phyloP scores from a whole-genome alignment of 2,888 invertebrate species.

The Urechis unicinctus region DNA sequence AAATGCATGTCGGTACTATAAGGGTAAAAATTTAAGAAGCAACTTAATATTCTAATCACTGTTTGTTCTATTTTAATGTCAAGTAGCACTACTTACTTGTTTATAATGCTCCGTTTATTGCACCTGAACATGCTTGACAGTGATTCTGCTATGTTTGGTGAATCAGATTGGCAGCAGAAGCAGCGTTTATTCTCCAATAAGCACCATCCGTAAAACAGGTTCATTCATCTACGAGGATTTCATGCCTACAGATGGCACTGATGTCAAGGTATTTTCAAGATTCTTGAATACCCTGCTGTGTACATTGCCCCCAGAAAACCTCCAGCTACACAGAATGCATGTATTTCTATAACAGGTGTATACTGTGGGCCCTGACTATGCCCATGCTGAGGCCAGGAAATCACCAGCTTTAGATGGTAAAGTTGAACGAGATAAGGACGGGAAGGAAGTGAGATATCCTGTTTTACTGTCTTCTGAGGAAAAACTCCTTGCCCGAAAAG shows the following conservation, averaged over 20 bases:
- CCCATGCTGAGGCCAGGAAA: slow-evolving; percentile 97
- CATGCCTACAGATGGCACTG: slow-evolving; percentile 97
- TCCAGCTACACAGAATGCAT: no score
- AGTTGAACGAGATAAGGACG: slow-evolving; percentile 95
- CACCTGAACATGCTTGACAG: neutral
- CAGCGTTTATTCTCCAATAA: slow-evolving; percentile 91
- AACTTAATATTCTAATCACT: no score
- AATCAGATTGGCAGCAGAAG: slow-evolving; percentile 90
- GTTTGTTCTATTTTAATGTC: no score
- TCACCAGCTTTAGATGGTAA: slow-evolving; percentile 97
- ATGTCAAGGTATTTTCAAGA: slow-evolving; percentile 67
- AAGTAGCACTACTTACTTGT: no score
- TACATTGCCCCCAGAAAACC: neutral
- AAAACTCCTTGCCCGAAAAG: slow-evolving; percentile 94
- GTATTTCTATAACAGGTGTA: slow-evolving; percentile 66
- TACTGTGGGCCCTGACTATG: slow-evolving; percentile 98
- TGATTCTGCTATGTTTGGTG: neutral
- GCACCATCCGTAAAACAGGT: slow-evolving; percentile 90
- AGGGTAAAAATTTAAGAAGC: no score
- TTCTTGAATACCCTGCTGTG: no score
- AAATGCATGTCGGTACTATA: no score
- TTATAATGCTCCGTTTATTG: neutral
- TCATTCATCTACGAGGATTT: slow-evolving; percentile 99
- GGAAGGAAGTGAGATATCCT: slow-evolving; percentile 93
- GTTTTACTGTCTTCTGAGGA: slow-evolving; percentile 95